Base-by-base conservation (phyloP, 2,113 vertebrate species). In the Hystrix cristata region DNA sequence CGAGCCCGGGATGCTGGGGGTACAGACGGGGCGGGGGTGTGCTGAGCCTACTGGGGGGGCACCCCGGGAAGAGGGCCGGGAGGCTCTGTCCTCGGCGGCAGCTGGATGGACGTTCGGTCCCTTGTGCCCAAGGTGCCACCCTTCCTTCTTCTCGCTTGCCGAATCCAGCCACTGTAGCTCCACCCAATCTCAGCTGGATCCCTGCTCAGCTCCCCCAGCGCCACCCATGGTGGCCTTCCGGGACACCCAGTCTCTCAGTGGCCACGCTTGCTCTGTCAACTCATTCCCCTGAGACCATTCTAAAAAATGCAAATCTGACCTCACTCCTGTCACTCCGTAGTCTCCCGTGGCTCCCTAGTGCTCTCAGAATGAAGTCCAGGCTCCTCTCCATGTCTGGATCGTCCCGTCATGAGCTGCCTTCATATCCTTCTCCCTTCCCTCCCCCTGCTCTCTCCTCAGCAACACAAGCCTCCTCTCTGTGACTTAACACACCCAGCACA, bases 1-100 rank as follows among this genome's bases (percentile, higher is more conserved):
- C 0, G 99, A 99, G 92, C 99, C 99, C 0, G 99, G 99, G 83
- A 99, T 99, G 97, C 99, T 99, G 85, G 8, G 13, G 34, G 27
- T 15, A 46, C 25, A 29, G 69, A 76, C 3, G 15, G 21, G 3
- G 21, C 6, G 27, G 25, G 29, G 1, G 9, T 3, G 1, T 0
- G 9, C 69, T 94, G 86, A 93, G 94, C 31, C 43, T 1, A 16
- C 57, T 2, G 27, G 29, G 8, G 12, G 34, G 59, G 72, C 4
- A 1, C 67, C 43, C 16, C 4, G 10, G 57, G 48, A 14, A 7
- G n/a, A 0, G 0, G 9, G 25, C 5, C 11, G 15, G 64, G 51
- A 18, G 29, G 1, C 83, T 64, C 3, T 13, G 57, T 46, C 53
- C 31, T 34, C 29, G 57, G 25, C 59, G 9, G 25, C 59, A 9